These are phyloP conservation scores for Bufo gargarizans DNA, from an alignment of 2,113 vertebrate genomes.

Conservation along the genomic window DNA sequence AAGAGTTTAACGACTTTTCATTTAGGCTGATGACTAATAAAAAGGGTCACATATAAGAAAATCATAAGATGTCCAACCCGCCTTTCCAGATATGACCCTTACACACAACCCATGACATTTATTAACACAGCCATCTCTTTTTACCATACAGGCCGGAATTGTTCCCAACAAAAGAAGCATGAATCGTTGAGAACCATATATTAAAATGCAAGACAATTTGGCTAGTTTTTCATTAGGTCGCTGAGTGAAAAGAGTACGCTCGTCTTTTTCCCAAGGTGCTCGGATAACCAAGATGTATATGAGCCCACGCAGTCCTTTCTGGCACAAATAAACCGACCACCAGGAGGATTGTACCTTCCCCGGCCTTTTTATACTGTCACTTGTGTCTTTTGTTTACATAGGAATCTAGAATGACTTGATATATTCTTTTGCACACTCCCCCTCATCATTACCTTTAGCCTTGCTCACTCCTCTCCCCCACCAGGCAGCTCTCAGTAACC, in stretches of 20 bases:
- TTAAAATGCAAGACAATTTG: constrained; percentile 78
- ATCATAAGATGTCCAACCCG: neutral
- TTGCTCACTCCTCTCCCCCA: constrained; percentile 61
- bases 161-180: constrained; percentile 77
- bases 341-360: constrained; percentile 74
- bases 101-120: constrained; percentile 62
- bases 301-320: constrained; percentile 65
- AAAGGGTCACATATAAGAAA: neutral
- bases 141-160: constrained; percentile 73
- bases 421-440: constrained; percentile 65
- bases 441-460: constrained; percentile 60
- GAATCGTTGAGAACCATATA: constrained; percentile 79
- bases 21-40: neutral
- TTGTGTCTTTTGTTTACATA: constrained; percentile 77
- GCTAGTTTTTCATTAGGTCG: constrained; percentile 78
- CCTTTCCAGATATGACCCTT: neutral
- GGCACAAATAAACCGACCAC: constrained; percentile 71
- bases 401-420: constrained; percentile 73
- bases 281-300: constrained; percentile 73
- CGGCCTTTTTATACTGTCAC: constrained; percentile 73
- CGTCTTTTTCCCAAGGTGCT: constrained; percentile 82
- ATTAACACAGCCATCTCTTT: constrained; percentile 72
- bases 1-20: constrained; percentile 1
- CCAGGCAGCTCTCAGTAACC: constrained; percentile 64
- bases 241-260: constrained; percentile 79